Base-by-base conservation (phyloP, 2,113 vertebrate genomes). In the Malaclemys terrapin region DNA sequence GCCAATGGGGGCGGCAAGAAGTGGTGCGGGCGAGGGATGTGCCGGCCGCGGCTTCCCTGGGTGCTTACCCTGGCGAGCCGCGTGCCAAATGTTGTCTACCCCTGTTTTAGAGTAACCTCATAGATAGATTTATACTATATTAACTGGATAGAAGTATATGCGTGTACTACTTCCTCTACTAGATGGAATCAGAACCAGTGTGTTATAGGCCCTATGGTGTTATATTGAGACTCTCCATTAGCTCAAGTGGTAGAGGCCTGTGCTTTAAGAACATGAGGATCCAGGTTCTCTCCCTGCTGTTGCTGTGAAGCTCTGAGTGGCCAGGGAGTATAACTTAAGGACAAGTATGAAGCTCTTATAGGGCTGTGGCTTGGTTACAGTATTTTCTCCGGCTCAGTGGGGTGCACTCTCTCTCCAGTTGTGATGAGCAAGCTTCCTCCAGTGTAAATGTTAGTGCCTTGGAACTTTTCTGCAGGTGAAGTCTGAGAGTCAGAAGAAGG, bases 401-500 rank as follows among this genome's bases (percentile, higher is more conserved):
- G 6, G 25, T 35, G 42, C 31, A 65, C 69, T 35, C 54, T 52
- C 89, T 88, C 80, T 75, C 76, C 47, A 79, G 38, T 25, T 90
- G 54, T 59, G 87, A 56, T 52, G 38, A 86, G 10, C 31, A 83
- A 22, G 76, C 79, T 3, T 57, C 72, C 31, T 85, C 13, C 76
- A 57, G 20, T 81, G 87, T 82, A 78, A 91, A 17, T 49, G 81
- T 90, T 96, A 89, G 87, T 96, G 90, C 78, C 94, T 96, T 75
- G 78, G 72, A 59, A 59, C 84, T 95, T 35, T 62, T 91, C 95
- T 96, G 47, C 95, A 99, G 96, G 89, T 99, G 31, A 99, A 99
- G 96, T 98, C 98, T 93, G 97, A 98, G 80, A 97, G 94, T 31
- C 98, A 99, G 96, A 97, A 97, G 91, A 98, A 84, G 80, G 97